These are phyloP conservation scores for Aphodius granarius DNA, from an alignment of 2,888 invertebrate genomes.

Conservation along the genomic window DNA sequence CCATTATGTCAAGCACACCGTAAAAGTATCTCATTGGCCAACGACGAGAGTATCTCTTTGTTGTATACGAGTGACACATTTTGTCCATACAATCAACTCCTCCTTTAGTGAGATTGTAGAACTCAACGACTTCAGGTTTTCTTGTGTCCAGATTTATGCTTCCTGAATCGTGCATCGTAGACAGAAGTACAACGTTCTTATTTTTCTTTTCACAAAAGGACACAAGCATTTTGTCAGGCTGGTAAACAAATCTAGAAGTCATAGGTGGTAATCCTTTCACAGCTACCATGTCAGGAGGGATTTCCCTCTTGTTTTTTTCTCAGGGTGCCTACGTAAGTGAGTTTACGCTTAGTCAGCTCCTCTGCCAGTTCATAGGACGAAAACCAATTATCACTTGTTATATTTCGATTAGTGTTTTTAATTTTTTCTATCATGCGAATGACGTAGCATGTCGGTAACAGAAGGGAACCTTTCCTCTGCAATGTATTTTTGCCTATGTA, in stretches of 20 bases:
- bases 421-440: neutral
- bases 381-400: neutral
- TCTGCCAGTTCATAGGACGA: neutral
- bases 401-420: neutral
- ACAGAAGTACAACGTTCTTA: neutral
- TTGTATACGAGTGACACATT: neutral
- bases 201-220: neutral
- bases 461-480: neutral
- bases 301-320: neutral
- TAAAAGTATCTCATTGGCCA: neutral
- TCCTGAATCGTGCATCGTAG: neutral
- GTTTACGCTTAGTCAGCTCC: neutral
- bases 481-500: conserved; percentile 39
- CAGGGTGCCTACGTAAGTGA: neutral
- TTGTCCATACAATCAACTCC: neutral
- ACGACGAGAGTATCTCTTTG: neutral
- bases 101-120: neutral
- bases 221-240: neutral
- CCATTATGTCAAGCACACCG: neutral
- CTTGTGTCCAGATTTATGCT: neutral
- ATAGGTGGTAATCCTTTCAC: neutral
- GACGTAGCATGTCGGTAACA: conserved; percentile 3
- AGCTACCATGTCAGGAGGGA: neutral
- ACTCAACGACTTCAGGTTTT: neutral
- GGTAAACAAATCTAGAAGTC: neutral